Conservation (phyloP, 2,113 vertebrate species). For the Ochotona curzoniae region DNA sequence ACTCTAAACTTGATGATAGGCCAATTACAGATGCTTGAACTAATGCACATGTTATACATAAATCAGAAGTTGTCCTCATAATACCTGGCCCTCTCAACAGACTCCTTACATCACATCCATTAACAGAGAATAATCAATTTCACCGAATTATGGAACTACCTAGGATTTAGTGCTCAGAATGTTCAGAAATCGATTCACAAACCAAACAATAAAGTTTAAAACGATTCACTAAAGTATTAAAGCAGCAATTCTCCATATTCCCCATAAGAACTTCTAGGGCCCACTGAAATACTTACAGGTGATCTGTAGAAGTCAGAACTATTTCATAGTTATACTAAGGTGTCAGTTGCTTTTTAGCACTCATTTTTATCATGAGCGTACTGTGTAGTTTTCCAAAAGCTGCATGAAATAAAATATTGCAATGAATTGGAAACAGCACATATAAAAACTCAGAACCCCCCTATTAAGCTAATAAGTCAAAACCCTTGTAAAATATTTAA, state of each 20-base stretch:
- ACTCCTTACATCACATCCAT: not conserved
- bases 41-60: not conserved
- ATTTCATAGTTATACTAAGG: slow-evolving; percentile 18
- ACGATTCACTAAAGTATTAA: slow-evolving; percentile 25
- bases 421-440: slow-evolving; percentile 6
- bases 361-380: slow-evolving; percentile 24
- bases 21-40: not conserved
- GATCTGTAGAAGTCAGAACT: slow-evolving; percentile 22
- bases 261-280: not conserved
- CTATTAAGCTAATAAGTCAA: slow-evolving; percentile 2
- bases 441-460: not conserved
- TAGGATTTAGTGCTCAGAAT: not conserved
- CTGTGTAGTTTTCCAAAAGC: slow-evolving; percentile 23
- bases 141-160: not conserved
- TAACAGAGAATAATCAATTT: not conserved
- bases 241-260: slow-evolving; percentile 4
- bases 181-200: slow-evolving; percentile 33
- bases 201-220: slow-evolving; percentile 21
- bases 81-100: not conserved
- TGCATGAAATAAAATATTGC: not conserved
- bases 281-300: not conserved
- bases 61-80: slow-evolving; percentile 1
- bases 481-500: not conserved
- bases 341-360: slow-evolving; percentile 19
- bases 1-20: not conserved